phyloP scores from a whole-genome alignment of 2,888 invertebrate genomes.

The Nebria salina region DNA sequence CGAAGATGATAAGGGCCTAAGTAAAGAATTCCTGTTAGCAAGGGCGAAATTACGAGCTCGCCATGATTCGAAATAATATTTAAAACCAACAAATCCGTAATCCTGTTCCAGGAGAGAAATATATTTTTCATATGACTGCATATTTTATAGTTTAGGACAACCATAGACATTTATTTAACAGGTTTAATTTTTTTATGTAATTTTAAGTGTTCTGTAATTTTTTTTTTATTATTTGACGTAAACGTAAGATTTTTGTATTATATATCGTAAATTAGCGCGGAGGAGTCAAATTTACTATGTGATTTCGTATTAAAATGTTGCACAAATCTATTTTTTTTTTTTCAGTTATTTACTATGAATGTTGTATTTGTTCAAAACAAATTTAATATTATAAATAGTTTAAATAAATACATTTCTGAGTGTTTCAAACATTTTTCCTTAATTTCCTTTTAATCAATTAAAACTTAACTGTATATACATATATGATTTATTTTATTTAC shows the following conservation, averaged over 20 bases:
- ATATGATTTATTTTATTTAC: no score
- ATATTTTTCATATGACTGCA: constrained; percentile 36
- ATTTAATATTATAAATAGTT: no score
- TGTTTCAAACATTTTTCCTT: no score
- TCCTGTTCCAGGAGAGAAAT: constrained; percentile 2
- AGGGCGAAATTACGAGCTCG: constrained; percentile 71
- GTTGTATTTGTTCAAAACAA: no score
- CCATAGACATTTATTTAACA: not conserved
- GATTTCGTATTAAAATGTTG: not conserved
- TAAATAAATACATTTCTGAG: no score
- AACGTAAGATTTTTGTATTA: not conserved
- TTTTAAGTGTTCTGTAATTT: not conserved
- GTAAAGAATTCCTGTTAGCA: constrained; percentile 71
- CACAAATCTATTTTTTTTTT: no score
- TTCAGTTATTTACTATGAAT: no score
- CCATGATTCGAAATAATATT: constrained; percentile 57
- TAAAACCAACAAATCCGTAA: not conserved
- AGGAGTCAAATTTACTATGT: not conserved
- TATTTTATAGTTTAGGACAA: constrained; percentile 22
- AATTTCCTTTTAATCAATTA: no score
- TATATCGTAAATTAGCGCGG: not conserved
- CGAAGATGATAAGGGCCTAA: constrained; percentile 63
- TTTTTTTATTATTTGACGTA: not conserved
- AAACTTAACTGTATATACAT: no score
- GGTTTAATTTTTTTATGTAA: constrained; percentile 4